phyloP scores from a whole-genome alignment of 2,797 vertebrate genomes.

The Tiaroga cobitis region DNA sequence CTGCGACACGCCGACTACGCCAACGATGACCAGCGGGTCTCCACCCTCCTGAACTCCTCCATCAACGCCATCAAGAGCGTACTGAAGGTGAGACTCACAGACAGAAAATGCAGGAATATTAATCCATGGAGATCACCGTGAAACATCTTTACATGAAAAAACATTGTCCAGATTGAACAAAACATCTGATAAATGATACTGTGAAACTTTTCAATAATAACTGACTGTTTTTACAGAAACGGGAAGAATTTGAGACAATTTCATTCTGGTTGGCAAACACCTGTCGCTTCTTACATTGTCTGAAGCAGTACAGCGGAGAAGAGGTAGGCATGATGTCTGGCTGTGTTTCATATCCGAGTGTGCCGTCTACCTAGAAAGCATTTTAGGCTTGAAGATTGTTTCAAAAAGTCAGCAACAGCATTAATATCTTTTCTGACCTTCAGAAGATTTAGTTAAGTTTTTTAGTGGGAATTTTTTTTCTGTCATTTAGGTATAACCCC shows the following conservation, averaged over 20 bases:
- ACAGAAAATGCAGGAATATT: neutral
- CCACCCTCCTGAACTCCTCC: constrained; percentile 88
- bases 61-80: constrained; percentile 95
- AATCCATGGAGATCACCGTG: neutral
- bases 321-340: constrained; percentile 71
- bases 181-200: neutral
- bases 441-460: neutral
- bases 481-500: neutral
- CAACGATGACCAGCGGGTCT: constrained; percentile 92
- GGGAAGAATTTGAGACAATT: constrained; percentile 87
- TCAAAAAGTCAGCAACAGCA: neutral
- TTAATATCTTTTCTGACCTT: neutral
- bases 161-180: neutral
- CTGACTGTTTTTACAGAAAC: constrained; percentile 79
- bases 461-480: too few relatives aligned
- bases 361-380: neutral
- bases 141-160: neutral
- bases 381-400: neutral
- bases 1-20: constrained; percentile 91
- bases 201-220: neutral
- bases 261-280: constrained; percentile 98
- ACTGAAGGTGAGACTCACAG: constrained; percentile 84
- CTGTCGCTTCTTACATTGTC: constrained; percentile 89
- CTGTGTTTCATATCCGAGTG: neutral
- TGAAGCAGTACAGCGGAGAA: constrained; percentile 97